A percentile compares a stretch with the other conserved stretches of the same genome.
These are phyloP conservation scores for Pecten maximus DNA, from an alignment of 2,888 invertebrate species.

Conservation along the genomic window DNA sequence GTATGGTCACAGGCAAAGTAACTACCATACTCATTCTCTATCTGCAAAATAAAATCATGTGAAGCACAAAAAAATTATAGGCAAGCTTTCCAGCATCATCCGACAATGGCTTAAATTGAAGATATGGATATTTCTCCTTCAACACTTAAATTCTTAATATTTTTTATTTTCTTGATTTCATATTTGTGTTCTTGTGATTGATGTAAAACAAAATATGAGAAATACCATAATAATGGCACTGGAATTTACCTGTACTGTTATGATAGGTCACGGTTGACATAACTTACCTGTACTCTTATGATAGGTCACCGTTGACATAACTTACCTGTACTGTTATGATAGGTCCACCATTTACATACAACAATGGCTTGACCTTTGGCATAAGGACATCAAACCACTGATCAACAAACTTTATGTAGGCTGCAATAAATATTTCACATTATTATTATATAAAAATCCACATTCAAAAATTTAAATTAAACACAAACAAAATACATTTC, in stretches of 20 bases:
- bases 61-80: not conserved
- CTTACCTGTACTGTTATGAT: slow-evolving; percentile 83
- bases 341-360: slow-evolving; percentile 83
- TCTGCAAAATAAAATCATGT: slow-evolving; percentile 74
- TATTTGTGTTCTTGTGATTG: too few relatives aligned
- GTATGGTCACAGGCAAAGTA: slow-evolving; percentile 88
- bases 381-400: slow-evolving; percentile 80
- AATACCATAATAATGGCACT: too few relatives aligned
- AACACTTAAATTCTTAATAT: too few relatives aligned
- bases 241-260: not conserved
- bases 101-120: too few relatives aligned
- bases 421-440: slow-evolving; percentile 63
- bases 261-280: not conserved
- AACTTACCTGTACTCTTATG: slow-evolving; percentile 73
- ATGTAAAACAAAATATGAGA: too few relatives aligned
- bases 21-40: slow-evolving; percentile 97
- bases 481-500: too few relatives aligned
- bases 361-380: slow-evolving; percentile 79
- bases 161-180: too few relatives aligned
- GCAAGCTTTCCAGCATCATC: too few relatives aligned
- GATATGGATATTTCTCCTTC: too few relatives aligned
- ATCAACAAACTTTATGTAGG: slow-evolving; percentile 79
- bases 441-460: too few relatives aligned
- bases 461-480: too few relatives aligned
- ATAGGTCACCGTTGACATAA: not conserved